These are phyloP conservation scores for Varanus salvator DNA, from an alignment of 2,113 vertebrate species.

Conservation along the genomic window DNA sequence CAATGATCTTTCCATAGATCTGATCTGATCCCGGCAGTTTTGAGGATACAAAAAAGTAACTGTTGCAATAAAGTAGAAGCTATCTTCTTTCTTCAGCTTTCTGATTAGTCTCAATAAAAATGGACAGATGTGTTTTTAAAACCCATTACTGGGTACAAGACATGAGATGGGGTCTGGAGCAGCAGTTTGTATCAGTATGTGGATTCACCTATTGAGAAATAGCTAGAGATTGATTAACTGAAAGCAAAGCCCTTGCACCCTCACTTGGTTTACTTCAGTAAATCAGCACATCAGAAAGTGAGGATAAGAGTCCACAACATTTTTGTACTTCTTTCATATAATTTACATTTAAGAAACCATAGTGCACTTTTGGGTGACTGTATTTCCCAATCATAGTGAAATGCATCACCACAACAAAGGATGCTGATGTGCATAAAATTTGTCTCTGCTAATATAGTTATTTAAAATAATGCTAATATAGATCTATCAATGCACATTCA, in stretches of 20 bases:
- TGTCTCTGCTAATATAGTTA: no score
- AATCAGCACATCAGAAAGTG: background rate
- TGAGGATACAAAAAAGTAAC: conserved; percentile 75
- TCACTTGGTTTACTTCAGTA: background rate
- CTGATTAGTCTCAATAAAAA: conserved; percentile 73
- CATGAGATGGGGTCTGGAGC: conserved; percentile 24
- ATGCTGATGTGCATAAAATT: no score
- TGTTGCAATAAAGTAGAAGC: conserved; percentile 72
- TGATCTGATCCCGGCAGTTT: conserved; percentile 70
- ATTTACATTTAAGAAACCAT: background rate
- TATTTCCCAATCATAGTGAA: no score
- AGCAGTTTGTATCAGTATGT: background rate
- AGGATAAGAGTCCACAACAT: background rate
- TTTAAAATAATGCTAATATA: no score
- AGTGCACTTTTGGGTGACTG: no score
- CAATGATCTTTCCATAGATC: conserved; percentile 74
- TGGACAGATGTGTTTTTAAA: conserved; percentile 72
- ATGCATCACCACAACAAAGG: no score
- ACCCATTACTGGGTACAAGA: conserved; percentile 69
- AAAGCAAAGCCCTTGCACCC: background rate
- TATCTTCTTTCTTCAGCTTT: conserved; percentile 65
- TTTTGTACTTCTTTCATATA: background rate
- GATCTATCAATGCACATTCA: no score
- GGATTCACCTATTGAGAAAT: background rate
- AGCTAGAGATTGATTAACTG: background rate